Base-by-base conservation (phyloP, 1,140 invertebrate species). In the Nilaparvata lugens region DNA sequence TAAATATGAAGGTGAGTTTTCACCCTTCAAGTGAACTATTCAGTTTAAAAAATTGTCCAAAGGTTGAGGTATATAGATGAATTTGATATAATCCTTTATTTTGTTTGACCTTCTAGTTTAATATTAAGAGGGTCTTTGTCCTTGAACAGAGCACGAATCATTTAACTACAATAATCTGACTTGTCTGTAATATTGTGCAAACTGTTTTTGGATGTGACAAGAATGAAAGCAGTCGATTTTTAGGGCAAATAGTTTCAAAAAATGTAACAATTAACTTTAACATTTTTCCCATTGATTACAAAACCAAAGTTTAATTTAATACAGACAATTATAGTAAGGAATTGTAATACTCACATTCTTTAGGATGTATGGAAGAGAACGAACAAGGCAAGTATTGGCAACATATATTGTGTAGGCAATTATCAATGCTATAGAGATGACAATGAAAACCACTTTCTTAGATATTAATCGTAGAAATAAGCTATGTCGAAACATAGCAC, bases 401-500 rank as follows among this genome's bases (percentile, higher is more conserved):
- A 14, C 21, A 23, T 48, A 48, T 48, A 48, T 4, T 19, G 45
- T 48, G 45, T 48, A 48, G 21, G 16, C 16, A 4, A 48, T 48
- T 19, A 48, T 23, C 21, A 23, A 7, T 48, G 45, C 5, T 19
- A 48, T 48, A 9, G 21, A 19, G 21, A 48, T 18, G 21, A 48
- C 2, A 16, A 48, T 48, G 21, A 48, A 19, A 23, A 48, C 13
- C 16, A 19, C 16, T 48, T 48, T 48, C 21, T 48, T 48, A 16
- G 21, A 48, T 48, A 48, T 19, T 6, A 48, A 48, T 48, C 16
- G 21, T 14, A 19, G 45, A 19, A 23, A 48, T 23, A 48, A 23
- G 21, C 45, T 16, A 48, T 48, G 45, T 14, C 45, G 45, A 23
- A 48, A 48, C 45, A 48, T 48, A 48, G 45, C 45, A 48, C 45